Percentiles rank a stretch among this genome's conserved stretches.
phyloP scores from a whole-genome alignment of 2,888 invertebrate species.

The Aspidapion aeneum region DNA sequence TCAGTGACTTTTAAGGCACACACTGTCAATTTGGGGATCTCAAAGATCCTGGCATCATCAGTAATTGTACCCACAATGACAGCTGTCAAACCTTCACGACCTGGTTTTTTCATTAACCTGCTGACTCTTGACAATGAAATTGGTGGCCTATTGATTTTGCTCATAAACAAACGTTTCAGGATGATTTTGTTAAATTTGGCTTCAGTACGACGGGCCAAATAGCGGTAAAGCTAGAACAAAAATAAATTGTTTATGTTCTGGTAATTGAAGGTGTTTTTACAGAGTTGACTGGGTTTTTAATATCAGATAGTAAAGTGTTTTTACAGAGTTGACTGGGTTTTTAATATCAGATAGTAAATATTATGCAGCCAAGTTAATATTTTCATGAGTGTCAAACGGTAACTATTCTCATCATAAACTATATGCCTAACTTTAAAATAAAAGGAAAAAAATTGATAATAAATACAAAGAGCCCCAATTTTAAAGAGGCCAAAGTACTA shows the following conservation, averaged over 20 bases:
- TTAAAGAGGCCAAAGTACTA: too few relatives aligned
- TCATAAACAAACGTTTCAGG: constrained; percentile 95
- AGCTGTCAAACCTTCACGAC: constrained; percentile 81
- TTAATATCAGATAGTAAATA: too few relatives aligned
- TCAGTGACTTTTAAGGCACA: constrained; percentile 94
- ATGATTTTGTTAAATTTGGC: constrained; percentile 96
- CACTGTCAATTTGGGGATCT: constrained; percentile 88
- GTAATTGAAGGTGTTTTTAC: background rate
- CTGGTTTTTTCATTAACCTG: constrained; percentile 83
- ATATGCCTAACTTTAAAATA: too few relatives aligned
- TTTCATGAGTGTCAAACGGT: too few relatives aligned
- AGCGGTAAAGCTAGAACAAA: constrained; percentile 82
- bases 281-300: too few relatives aligned
- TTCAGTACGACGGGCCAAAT: constrained; percentile 92
- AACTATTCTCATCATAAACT: too few relatives aligned
- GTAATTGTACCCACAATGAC: constrained; percentile 96
- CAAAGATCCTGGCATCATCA: constrained; percentile 88
- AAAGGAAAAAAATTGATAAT: too few relatives aligned
- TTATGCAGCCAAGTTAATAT: too few relatives aligned
- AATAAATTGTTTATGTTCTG: constrained; percentile 9
- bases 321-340: too few relatives aligned
- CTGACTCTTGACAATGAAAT: constrained; percentile 86
- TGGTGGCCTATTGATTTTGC: constrained; percentile 91
- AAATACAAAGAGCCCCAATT: too few relatives aligned
- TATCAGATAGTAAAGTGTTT: too few relatives aligned